Percentiles rank a stretch among this genome's conserved stretches.
Evolutionary conservation across 2,888 invertebrate genomes (phyloP).

Genomic region (Himalopsyche tibetana): DNA sequence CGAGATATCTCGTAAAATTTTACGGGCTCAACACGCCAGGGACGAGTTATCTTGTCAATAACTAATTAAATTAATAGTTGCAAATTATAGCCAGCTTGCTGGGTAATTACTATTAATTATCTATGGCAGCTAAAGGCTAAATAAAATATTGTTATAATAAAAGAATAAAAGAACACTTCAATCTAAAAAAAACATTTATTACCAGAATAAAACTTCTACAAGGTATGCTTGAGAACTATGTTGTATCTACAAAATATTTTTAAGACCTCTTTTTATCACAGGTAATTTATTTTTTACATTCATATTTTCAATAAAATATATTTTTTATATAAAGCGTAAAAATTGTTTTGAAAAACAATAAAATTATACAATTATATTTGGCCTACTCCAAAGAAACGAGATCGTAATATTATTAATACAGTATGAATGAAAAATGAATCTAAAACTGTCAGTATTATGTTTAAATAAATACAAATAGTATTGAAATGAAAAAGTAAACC

Average conservation of each 20-base stretch:
- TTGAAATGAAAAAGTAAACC: too few relatives aligned
- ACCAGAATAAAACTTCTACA: conserved; percentile 15
- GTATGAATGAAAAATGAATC: neutral
- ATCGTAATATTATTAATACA: conserved; percentile 44
- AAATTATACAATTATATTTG: conserved; percentile 48
- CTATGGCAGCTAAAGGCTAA: too few relatives aligned
- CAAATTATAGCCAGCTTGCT: too few relatives aligned
- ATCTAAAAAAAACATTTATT: conserved; percentile 17
- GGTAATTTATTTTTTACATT: conserved; percentile 49
- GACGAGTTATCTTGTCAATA: too few relatives aligned
- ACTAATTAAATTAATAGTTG: too few relatives aligned
- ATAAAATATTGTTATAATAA: too few relatives aligned
- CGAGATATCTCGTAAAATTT: too few relatives aligned
- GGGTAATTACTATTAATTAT: too few relatives aligned
- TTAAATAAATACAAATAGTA: too few relatives aligned
- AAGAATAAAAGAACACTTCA: neutral
- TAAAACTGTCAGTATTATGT: too few relatives aligned
- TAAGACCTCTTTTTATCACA: conserved; percentile 63
- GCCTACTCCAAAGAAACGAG: conserved; percentile 53
- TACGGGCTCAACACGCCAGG: too few relatives aligned
- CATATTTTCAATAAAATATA: conserved; percentile 49
- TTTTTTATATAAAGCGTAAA: conserved; percentile 54
- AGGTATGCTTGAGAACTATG: conserved; percentile 24
- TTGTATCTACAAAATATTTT: conserved; percentile 42
- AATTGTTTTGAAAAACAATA: conserved; percentile 51